Conservation (phyloP, 2,113 vertebrate genomes). For the Microcebus lehilahytsara region DNA sequence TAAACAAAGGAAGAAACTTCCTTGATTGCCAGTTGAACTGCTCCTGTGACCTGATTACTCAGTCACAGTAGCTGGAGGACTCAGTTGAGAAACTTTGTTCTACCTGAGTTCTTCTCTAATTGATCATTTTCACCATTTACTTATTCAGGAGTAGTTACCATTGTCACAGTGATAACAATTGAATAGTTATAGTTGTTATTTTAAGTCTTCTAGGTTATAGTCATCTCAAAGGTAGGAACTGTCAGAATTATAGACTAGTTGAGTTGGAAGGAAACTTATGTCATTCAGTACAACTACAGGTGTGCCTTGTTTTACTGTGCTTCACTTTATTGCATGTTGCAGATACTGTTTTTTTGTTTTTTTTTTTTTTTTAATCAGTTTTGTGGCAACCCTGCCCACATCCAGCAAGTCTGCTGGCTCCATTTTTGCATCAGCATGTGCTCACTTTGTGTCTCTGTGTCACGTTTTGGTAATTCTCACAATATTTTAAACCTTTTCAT, state of each 20-base stretch:
- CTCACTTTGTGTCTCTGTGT: not conserved
- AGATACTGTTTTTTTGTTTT: not conserved
- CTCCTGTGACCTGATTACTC: not conserved
- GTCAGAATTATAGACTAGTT: not conserved
- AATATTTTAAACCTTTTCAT: not conserved
- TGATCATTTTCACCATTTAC: not conserved
- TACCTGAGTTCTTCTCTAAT: not conserved
- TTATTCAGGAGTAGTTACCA: not conserved
- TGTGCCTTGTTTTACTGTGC: not conserved
- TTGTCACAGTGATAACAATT: not conserved
- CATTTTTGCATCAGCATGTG: not conserved
- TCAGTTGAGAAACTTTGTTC: not conserved
- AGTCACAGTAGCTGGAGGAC: not conserved
- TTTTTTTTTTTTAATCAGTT: not conserved
- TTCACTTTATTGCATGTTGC: not conserved
- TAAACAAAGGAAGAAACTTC: not conserved
- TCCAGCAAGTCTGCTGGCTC: not conserved
- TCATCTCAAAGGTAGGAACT: not conserved
- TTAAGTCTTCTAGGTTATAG: not conserved
- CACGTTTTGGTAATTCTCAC: not conserved
- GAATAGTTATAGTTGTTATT: not conserved
- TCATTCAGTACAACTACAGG: not conserved
- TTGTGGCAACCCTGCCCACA: not conserved
- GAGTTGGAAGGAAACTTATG: not conserved
- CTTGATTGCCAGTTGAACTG: not conserved